A percentile compares a stretch with the other conserved stretches of the same genome.
phyloP scores from a whole-genome alignment of 2,888 invertebrate genomes.

The Unio pictorum region DNA sequence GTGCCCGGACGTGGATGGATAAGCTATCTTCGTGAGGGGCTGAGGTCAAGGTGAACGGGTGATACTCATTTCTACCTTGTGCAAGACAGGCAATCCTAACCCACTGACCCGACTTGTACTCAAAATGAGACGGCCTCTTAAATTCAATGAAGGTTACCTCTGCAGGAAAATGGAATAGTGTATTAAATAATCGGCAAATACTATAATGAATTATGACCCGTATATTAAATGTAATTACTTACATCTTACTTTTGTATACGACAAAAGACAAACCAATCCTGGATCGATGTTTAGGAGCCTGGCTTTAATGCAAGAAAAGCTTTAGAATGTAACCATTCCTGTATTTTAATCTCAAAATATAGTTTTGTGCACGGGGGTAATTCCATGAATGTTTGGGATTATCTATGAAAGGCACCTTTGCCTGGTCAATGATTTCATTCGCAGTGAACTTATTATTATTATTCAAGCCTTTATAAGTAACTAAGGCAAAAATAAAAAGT shows the following conservation, averaged over 20 bases:
- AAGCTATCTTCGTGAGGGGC: slow-evolving; percentile 72
- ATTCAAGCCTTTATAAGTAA: no score
- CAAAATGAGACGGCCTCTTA: slow-evolving; percentile 76
- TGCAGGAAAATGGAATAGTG: slow-evolving; percentile 51
- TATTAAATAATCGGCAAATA: background rate
- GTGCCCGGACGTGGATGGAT: no score
- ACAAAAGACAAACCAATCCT: background rate
- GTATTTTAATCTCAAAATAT: no score
- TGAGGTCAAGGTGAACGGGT: slow-evolving; percentile 69
- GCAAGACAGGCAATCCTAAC: slow-evolving; percentile 76
- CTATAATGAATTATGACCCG: background rate
- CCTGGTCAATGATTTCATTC: no score
- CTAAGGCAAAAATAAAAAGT: no score
- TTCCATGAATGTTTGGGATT: no score
- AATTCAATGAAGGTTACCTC: slow-evolving; percentile 77
- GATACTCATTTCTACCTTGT: slow-evolving; percentile 73
- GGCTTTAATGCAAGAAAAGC: no score
- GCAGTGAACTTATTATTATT: no score
- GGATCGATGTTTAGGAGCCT: no score
- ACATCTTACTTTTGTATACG: background rate
- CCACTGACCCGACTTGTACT: slow-evolving; percentile 80
- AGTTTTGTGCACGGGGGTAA: no score
- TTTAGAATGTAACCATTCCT: no score
- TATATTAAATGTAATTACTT: background rate
- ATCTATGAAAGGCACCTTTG: no score